A percentile compares a stretch with the other conserved stretches of the same genome.
Conservation (phyloP, 1,140 invertebrate genomes). For the Apis cerana region DNA sequence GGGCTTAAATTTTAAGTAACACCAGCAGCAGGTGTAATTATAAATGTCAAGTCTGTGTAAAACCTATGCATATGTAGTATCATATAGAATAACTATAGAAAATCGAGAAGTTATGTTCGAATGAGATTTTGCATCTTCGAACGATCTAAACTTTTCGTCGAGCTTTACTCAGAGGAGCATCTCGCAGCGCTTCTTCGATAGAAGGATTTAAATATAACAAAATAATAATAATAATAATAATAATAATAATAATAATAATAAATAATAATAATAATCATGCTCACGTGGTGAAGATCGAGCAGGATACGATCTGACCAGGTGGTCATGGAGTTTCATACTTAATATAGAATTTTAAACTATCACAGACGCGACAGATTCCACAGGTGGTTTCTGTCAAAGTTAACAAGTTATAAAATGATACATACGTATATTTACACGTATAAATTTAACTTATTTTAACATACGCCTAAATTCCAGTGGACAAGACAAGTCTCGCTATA, state of each 20-base stretch:
- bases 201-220: conserved; percentile 34
- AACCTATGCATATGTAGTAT: conserved; percentile 11
- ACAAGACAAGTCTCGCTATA: conserved; percentile 8
- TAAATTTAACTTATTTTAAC: conserved; percentile 64
- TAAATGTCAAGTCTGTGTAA: conserved; percentile 29
- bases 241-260: background rate
- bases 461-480: conserved; percentile 36
- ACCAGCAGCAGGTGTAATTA: conserved; percentile 17
- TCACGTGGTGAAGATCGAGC: conserved; percentile 49
- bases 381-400: conserved; percentile 65
- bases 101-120: conserved; percentile 29
- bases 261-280: conserved; percentile 10
- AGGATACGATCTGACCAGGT: conserved; percentile 47
- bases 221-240: conserved; percentile 4
- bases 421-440: conserved; percentile 52
- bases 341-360: conserved; percentile 41
- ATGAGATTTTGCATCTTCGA: conserved; percentile 11
- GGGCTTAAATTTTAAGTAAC: conserved; percentile 52
- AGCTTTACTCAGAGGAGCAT: conserved; percentile 49
- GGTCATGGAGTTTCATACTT: conserved; percentile 44
- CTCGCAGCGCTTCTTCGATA: conserved; percentile 56
- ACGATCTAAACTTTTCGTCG: conserved; percentile 46
- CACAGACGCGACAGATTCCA: conserved; percentile 54
- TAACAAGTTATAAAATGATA: conserved; percentile 44
- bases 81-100: conserved; percentile 12